Conservation (phyloP, 2,797 vertebrate genomes). For the Cyprinella venusta region DNA sequence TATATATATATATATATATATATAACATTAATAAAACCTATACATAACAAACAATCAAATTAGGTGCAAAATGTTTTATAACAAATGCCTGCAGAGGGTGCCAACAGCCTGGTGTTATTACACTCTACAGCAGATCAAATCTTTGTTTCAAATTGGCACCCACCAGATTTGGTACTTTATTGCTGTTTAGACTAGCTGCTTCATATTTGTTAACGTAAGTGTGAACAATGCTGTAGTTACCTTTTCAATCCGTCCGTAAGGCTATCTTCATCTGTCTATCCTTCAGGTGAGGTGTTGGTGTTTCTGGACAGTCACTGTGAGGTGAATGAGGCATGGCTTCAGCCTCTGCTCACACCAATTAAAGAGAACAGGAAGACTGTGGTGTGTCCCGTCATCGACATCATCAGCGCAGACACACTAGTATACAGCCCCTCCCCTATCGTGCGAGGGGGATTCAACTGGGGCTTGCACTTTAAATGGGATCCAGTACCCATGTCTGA, state of each 20-base stretch:
- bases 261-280: conserved; percentile 38
- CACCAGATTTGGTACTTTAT: neutral
- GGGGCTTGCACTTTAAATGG: conserved; percentile 99
- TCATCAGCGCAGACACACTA: conserved; percentile 94
- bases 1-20: too few relatives aligned
- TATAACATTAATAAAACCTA: too few relatives aligned
- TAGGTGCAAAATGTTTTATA: too few relatives aligned
- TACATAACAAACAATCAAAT: too few relatives aligned
- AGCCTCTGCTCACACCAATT: conserved; percentile 86
- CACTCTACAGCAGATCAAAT: too few relatives aligned
- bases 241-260: neutral
- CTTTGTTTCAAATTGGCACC: too few relatives aligned
- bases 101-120: too few relatives aligned
- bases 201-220: neutral
- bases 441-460: conserved; percentile 95
- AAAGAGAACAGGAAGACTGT: conserved; percentile 79
- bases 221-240: neutral
- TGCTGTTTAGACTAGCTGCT: neutral
- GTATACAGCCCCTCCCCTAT: conserved; percentile 91
- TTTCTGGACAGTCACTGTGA: conserved; percentile 99
- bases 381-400: conserved; percentile 96
- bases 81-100: too few relatives aligned
- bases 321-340: conserved; percentile 91
- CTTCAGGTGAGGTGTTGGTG: conserved; percentile 89
- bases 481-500: conserved; percentile 90